These are phyloP conservation scores for Drosophila sulfurigaster DNA, from an alignment of 1,140 invertebrate genomes.

Conservation along the genomic window DNA sequence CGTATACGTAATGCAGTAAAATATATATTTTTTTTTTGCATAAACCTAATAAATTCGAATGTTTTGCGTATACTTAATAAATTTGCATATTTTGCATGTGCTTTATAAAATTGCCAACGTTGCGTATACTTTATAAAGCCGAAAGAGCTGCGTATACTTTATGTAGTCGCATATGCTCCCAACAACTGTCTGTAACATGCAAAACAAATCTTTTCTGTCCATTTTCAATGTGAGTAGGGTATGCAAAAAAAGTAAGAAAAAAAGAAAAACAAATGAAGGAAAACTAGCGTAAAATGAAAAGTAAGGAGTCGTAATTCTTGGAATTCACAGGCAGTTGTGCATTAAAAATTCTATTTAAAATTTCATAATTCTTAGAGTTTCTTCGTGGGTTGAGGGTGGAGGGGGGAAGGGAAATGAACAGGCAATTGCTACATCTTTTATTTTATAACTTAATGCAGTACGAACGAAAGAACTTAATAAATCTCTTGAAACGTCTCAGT, in stretches of 20 bases:
- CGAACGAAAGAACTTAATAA: constrained; percentile 24
- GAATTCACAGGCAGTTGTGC: not conserved
- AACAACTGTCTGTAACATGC: not conserved
- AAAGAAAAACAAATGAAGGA: too few relatives aligned
- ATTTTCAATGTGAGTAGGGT: not conserved
- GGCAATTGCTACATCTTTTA: not conserved
- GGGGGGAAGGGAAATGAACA: too few relatives aligned
- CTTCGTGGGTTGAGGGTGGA: not conserved
- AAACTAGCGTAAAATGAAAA: not conserved
- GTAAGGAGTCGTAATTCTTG: not conserved
- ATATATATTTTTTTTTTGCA: too few relatives aligned
- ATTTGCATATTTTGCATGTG: too few relatives aligned
- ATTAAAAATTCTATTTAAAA: constrained; percentile 29
- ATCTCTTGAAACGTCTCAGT: constrained; percentile 3
- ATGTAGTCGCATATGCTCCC: not conserved
- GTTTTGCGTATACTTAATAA: too few relatives aligned
- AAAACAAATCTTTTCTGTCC: not conserved
- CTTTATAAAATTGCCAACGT: not conserved
- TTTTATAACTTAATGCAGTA: constrained; percentile 16
- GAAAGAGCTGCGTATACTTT: not conserved
- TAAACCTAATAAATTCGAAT: too few relatives aligned
- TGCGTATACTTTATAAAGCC: not conserved
- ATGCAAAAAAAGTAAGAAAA: not conserved
- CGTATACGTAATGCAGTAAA: too few relatives aligned
- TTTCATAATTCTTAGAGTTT: not conserved